These are phyloP conservation scores for Sciurus niger DNA, from an alignment of 2,113 vertebrate genomes.

Conservation along the genomic window DNA sequence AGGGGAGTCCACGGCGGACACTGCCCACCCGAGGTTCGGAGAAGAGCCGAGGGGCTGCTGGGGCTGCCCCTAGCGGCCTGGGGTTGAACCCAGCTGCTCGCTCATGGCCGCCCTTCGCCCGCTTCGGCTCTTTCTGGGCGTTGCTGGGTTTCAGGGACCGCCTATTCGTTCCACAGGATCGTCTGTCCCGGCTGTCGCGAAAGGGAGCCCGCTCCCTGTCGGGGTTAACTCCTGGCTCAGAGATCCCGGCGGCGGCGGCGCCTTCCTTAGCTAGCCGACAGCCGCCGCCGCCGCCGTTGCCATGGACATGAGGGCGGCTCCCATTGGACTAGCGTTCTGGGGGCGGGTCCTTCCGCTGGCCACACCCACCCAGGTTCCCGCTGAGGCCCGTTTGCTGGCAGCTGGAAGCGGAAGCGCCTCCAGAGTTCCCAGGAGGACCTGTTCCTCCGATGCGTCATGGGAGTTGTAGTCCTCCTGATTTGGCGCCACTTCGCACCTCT, in stretches of 20 bases:
- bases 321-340: slow-evolving; percentile 53
- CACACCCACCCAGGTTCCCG: neutral
- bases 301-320: slow-evolving; percentile 60
- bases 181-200: neutral
- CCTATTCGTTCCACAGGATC: slow-evolving; percentile 40
- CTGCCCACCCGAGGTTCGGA: slow-evolving; percentile 54
- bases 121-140: slow-evolving; percentile 19
- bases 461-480: neutral
- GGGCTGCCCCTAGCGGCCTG: slow-evolving; percentile 28
- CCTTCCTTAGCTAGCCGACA: neutral
- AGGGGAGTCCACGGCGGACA: neutral
- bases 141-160: neutral
- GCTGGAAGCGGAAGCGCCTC: accelerated
- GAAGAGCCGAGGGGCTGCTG: neutral
- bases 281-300: slow-evolving; percentile 72
- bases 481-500: accelerated
- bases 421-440: accelerated
- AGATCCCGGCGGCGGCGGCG: neutral
- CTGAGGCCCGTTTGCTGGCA: neutral
- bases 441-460: neutral
- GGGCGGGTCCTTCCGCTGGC: slow-evolving; percentile 28
- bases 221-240: neutral
- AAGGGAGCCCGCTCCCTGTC: slow-evolving; percentile 55
- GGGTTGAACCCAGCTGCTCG: neutral
- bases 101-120: slow-evolving; percentile 42